phyloP scores from a whole-genome alignment of 2,797 vertebrate genomes.

The Rhyacichthys aspro region DNA sequence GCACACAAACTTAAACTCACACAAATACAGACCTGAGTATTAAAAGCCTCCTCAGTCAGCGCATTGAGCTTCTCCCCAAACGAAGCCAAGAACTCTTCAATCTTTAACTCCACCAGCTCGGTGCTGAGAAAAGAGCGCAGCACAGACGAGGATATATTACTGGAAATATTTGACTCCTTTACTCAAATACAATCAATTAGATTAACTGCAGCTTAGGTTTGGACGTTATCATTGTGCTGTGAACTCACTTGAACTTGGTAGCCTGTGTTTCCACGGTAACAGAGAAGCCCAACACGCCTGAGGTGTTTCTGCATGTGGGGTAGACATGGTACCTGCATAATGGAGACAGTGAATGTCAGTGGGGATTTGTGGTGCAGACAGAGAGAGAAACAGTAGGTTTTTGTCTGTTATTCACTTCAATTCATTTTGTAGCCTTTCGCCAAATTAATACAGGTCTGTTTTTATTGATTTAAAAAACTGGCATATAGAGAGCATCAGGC shows the following conservation, averaged over 20 bases:
- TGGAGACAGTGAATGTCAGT: constrained; percentile 14
- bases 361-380: neutral
- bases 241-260: constrained; percentile 93
- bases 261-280: constrained; percentile 96
- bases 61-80: constrained; percentile 87
- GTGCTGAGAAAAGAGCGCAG: constrained; percentile 77
- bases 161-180: constrained; percentile 49
- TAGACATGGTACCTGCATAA: constrained; percentile 89
- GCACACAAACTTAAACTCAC: constrained; percentile 16
- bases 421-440: neutral
- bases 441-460: neutral
- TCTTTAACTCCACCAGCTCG: constrained; percentile 92
- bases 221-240: constrained; percentile 48
- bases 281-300: constrained; percentile 93
- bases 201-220: constrained; percentile 54
- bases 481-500: neutral
- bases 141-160: constrained; percentile 51
- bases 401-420: neutral
- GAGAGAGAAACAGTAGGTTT: neutral
- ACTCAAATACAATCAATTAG: constrained; percentile 26
- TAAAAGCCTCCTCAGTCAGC: constrained; percentile 91
- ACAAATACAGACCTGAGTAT: constrained; percentile 81
- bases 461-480: neutral
- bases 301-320: constrained; percentile 95
- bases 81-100: constrained; percentile 92